Percentiles rank a stretch among this genome's conserved stretches.
Conservation (phyloP, 2,113 vertebrate species). For the human (Homo sapiens) region DNA sequence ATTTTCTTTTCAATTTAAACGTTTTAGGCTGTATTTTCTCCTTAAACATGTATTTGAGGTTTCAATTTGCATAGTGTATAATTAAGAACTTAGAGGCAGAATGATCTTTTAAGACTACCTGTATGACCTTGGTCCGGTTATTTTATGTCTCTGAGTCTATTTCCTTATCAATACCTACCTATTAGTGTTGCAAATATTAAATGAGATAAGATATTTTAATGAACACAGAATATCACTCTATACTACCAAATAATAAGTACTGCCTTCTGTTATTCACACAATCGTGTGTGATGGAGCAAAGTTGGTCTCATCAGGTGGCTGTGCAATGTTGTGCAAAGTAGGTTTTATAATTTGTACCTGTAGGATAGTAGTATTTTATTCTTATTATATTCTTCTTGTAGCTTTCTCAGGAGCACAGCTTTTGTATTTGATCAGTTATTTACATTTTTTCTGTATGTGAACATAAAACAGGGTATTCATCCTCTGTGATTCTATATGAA, state of each 20-base stretch:
- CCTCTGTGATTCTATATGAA: not conserved
- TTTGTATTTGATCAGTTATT: not conserved
- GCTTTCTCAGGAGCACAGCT: not conserved
- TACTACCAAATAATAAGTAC: not conserved
- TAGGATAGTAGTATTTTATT: not conserved
- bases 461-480: not conserved
- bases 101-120: not conserved
- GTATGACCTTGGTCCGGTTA: not conserved
- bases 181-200: not conserved
- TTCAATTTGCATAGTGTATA: not conserved
- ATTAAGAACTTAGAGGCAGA: not conserved
- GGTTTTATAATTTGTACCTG: not conserved
- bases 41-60: not conserved
- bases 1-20: slow-evolving; percentile 57
- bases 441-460: not conserved
- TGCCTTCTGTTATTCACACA: not conserved
- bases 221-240: not conserved
- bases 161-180: not conserved
- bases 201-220: not conserved
- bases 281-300: not conserved
- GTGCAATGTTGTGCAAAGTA: not conserved
- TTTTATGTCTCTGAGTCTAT: not conserved
- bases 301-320: not conserved
- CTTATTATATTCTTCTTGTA: not conserved
- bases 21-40: not conserved